Evolutionary conservation across 30 jellyfish, hydroid and myxozoan genomes (phyloP), one percentile per base, ranked within the genome.

Genomic region (Cassiopea andromeda): DNA sequence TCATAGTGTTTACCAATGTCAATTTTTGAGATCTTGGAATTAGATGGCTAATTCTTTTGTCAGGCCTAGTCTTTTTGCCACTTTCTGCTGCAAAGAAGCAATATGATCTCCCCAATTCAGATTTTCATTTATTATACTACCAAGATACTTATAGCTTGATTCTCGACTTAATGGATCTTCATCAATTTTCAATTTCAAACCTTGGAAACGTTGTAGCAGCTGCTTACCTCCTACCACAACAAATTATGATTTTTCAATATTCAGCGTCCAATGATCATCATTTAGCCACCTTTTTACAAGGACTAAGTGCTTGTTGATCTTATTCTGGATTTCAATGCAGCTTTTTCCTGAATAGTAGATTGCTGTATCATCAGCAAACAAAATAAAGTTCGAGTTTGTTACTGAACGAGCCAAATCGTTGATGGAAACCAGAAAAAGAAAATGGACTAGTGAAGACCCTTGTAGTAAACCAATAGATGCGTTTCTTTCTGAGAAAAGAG

Each of bases 341-440:
- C 71, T 88, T 88, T 72, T 88, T 59, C 90, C 95, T 58, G 90
- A 88, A 60, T 88, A 79, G 78, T 88, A 88, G 79, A 88, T 88
- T 61, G 85, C 95, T 79, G 95, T 77, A 80, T 88, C 95, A 70
- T 88, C 91, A 9, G 95, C 91, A 88, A 77, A 88, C 95, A 88
- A 88, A 91, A 88, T 77, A 18, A 80, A 77, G 84, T 79, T 88
- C 69, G 91, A 88, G 87, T 88, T 1, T 88, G 78, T 88, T 88
- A 88, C 90, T 77, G 95, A 88, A 77, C 66, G 90, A 91, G 95
- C 87, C 95, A 88, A 79, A 91, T 88, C 95, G 90, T 88, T 88
- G 44, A 88, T 78, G 85, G 78, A 88, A 66, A 88, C 91, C 78
- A 88, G 95, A 60, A 88, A 88, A 88, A 88, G 90, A 60, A 76